Evolutionary conservation across 2,113 vertebrate genomes (phyloP).

Genomic region (Ceuthmochares aereus): DNA sequence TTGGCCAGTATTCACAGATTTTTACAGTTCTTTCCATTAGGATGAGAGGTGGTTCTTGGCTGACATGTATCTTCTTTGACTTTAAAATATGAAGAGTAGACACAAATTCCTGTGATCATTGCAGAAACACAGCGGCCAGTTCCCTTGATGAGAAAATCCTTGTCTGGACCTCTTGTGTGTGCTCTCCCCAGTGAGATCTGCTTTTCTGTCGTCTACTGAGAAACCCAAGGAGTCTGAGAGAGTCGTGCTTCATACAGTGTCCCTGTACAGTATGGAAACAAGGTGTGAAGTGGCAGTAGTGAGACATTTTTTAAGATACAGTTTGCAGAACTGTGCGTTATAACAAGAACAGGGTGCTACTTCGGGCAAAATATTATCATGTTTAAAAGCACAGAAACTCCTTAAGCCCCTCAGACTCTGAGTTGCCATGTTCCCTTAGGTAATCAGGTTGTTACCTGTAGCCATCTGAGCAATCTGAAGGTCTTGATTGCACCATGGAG

Average conservation of each 20-base stretch:
- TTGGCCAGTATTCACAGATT: neutral
- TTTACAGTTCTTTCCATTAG: neutral
- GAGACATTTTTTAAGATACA: neutral
- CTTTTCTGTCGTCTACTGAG: neutral
- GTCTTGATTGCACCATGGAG: neutral
- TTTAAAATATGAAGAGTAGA: neutral
- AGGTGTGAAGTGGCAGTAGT: neutral
- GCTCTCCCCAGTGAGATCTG: neutral
- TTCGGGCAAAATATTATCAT: neutral
- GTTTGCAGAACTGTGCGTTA: neutral
- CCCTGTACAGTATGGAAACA: neutral
- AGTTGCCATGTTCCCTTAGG: rapidly evolving
- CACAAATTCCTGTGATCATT: neutral
- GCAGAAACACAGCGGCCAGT: neutral
- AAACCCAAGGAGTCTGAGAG: neutral
- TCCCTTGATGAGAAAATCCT: neutral
- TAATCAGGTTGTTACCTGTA: neutral
- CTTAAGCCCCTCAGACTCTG: neutral
- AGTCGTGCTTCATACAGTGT: neutral
- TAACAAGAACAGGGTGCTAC: neutral
- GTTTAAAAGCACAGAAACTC: neutral
- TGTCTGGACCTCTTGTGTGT: neutral
- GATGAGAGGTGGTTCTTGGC: neutral
- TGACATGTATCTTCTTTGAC: neutral
- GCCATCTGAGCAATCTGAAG: neutral